Evolutionary conservation across 2,888 invertebrate species (phyloP).

Genomic region (Nysson spinosus): DNA sequence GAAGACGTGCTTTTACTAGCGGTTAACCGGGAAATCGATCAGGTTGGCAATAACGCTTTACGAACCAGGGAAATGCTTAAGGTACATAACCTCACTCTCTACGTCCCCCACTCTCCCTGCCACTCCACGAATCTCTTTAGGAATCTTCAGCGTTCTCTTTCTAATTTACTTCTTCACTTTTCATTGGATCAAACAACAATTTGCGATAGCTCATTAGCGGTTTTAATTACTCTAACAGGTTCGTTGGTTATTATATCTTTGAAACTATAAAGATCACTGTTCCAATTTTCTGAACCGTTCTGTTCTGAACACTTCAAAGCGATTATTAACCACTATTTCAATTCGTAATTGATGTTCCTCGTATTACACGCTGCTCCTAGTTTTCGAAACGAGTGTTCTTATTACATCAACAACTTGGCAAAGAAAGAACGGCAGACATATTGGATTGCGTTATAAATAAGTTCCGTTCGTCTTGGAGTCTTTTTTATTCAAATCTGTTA

Average conservation of each 20-base stretch:
- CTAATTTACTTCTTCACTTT: background rate
- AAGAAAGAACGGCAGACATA: no score
- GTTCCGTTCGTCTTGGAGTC: no score
- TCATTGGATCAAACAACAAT: background rate
- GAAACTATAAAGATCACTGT: background rate
- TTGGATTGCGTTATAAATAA: no score
- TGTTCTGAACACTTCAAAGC: background rate
- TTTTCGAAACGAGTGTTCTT: no score
- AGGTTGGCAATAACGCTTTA: slow-evolving; percentile 39
- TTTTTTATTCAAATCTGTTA: no score
- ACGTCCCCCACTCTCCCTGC: slow-evolving; percentile 17
- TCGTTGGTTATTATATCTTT: background rate
- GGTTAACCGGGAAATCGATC: slow-evolving; percentile 50
- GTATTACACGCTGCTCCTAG: no score
- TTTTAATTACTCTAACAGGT: background rate
- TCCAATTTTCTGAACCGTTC: no score
- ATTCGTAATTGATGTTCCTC: no score
- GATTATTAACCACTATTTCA: no score
- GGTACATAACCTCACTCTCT: no score
- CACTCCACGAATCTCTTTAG: slow-evolving; percentile 2
- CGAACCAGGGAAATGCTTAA: slow-evolving; percentile 28
- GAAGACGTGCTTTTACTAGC: slow-evolving; percentile 30
- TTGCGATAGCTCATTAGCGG: background rate
- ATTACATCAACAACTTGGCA: no score
- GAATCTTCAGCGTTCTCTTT: background rate